Evolutionary conservation across 2,113 vertebrate species (phyloP).

Genomic region (Leucopsar rothschildi): DNA sequence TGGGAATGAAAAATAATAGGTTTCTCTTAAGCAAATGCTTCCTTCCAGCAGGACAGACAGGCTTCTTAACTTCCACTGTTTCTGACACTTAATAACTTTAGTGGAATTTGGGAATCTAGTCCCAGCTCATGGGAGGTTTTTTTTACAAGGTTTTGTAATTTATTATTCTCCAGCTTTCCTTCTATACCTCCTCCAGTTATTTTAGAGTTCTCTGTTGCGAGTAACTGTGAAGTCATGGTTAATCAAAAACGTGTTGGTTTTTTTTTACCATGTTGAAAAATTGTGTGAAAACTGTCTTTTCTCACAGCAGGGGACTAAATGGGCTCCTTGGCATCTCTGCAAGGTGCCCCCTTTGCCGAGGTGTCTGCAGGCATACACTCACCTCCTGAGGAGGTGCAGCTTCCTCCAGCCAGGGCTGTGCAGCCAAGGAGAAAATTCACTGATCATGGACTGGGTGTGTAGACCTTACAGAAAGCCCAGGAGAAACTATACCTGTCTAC

Average conservation of each 20-base stretch:
- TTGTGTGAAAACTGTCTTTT: not conserved
- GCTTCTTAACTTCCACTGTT: not conserved
- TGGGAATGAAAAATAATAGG: not conserved
- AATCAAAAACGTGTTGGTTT: not conserved
- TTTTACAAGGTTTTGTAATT: not conserved
- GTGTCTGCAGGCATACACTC: accelerated
- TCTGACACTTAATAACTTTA: not conserved
- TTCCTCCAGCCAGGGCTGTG: not conserved
- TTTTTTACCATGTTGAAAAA: not conserved
- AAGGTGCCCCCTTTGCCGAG: not conserved
- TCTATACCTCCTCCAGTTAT: not conserved
- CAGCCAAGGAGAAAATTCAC: not conserved
- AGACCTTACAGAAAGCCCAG: not conserved
- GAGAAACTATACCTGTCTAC: not conserved
- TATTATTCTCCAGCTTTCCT: not conserved
- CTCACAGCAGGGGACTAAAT: not conserved
- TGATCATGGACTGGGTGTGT: not conserved
- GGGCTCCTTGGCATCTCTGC: not conserved
- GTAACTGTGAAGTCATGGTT: not conserved
- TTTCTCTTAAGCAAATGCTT: not conserved
- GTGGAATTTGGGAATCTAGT: not conserved
- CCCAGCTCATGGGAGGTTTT: not conserved
- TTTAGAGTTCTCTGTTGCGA: not conserved
- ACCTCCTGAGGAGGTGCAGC: not conserved
- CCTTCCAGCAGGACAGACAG: not conserved